Evolutionary conservation across 2,888 invertebrate species (phyloP).

Genomic region (Noctua fimbriata): DNA sequence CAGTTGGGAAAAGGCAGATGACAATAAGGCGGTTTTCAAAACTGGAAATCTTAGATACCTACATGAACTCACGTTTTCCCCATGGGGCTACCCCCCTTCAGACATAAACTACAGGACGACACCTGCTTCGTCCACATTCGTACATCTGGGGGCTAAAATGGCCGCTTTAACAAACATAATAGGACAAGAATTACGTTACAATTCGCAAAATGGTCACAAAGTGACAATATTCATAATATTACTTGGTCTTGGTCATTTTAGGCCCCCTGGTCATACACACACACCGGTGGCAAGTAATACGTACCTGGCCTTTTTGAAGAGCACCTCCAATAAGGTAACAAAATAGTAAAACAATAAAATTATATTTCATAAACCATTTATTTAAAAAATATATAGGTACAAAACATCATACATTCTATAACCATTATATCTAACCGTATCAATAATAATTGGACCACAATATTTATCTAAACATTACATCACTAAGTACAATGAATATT

Average conservation of each 20-base stretch:
- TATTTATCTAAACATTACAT: conserved; percentile 71
- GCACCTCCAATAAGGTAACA: not conserved
- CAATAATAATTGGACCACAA: conserved; percentile 72
- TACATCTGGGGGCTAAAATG: no score
- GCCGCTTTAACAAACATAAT: no score
- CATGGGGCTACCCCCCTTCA: not conserved
- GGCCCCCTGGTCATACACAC: no score
- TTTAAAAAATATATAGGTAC: conserved; percentile 73
- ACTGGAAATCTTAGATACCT: no score
- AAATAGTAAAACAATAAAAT: not conserved
- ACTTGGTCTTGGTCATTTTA: no score
- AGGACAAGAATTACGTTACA: no score
- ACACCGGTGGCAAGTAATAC: not conserved
- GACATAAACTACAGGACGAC: not conserved
- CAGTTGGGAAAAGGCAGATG: not conserved
- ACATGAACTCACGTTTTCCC: no score
- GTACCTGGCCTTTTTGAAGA: not conserved
- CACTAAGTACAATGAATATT: conserved; percentile 79
- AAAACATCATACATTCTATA: conserved; percentile 72
- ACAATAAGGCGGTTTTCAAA: not conserved
- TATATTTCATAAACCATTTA: conserved; percentile 73
- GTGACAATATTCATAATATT: no score
- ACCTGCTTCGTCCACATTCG: not conserved
- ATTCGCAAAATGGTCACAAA: no score
- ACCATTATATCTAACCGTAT: conserved; percentile 75